phyloP scores from a whole-genome alignment of 2,888 invertebrate species.

The Sepiola atlantica region DNA sequence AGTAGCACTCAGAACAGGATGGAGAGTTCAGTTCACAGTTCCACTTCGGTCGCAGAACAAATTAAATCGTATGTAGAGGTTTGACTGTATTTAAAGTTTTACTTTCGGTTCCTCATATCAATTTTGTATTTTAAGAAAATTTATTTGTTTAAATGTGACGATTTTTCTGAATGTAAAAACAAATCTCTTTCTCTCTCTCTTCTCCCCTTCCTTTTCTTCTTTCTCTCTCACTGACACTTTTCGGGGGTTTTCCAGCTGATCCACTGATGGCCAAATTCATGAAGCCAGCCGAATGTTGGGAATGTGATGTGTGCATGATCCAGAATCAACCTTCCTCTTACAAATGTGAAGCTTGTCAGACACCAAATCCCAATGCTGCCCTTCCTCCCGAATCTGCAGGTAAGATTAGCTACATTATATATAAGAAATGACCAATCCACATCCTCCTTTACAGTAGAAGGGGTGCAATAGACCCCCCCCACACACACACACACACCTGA shows the following conservation, averaged over 20 bases:
- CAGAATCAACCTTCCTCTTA: conserved; percentile 60
- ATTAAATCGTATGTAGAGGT: no score
- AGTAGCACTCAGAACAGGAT: no score
- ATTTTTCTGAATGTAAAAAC: no score
- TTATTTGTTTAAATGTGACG: neutral
- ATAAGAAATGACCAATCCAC: neutral
- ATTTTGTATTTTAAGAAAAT: neutral
- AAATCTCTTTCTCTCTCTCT: neutral
- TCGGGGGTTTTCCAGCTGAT: neutral
- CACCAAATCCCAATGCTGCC: conserved; percentile 68
- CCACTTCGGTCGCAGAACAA: no score
- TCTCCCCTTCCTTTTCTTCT: neutral
- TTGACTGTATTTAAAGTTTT: neutral
- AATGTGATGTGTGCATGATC: conserved; percentile 70
- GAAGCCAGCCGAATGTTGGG: conserved; percentile 67
- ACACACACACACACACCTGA: no score
- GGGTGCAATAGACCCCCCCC: no score
- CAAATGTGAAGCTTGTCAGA: conserved; percentile 68
- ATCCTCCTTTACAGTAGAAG: no score
- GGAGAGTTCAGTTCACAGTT: no score
- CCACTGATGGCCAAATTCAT: conserved; percentile 58
- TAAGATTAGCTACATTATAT: no score
- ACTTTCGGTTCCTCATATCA: no score
- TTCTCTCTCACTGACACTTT: neutral
- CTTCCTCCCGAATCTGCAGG: neutral